Base-by-base conservation (phyloP, 2,797 vertebrate genomes). In the Sparidentex hasta region DNA sequence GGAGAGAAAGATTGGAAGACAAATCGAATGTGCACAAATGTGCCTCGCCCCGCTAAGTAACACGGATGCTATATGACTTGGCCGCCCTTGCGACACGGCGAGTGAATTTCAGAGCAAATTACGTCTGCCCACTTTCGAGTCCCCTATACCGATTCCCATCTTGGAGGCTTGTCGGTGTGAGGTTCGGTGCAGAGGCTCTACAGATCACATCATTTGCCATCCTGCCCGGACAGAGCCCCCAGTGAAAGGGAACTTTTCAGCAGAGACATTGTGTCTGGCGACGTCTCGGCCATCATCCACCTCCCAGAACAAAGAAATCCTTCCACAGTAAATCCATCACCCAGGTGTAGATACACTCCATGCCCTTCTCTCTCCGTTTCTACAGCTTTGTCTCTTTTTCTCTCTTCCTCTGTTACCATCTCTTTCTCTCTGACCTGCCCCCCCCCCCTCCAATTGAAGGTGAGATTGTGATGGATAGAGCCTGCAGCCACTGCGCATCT, bases 321-420 rank as follows among this genome's bases (percentile, higher is more conserved):
- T 72, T 81, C 74, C 77, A 81, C 78, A 86, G 87, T 90, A 82
- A 91, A 93, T 93, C 92, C 90, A 93, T 93, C 93, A 92, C 85
- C 80, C 54, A 82, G 85, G 87, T 89, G 88, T 80, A 86, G 87
- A 91, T 86, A 78, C 71, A 82, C 86, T 89, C 72, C n/a, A 33
- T 59, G 63, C 74, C 78, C 72, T 74, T 70, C 71, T 83, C 65
- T 65, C 55, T 62, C 46, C 71, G 43, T 74, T 84, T 83, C 88
- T 67, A 41, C 48, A 81, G 20, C 89, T 78, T 48, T 80, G 23
- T 84, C 57, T 86, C 41, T 54, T 65, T 71, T 71, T 74, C 65
- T 70, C n/a, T 46, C 68, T 44, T 58, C 78, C 61, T 63, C 58
- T 17, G 25, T 77, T 65, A 56, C 68, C 27, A 46, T 74, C 29